These are phyloP conservation scores for Fregetta grallaria DNA, from an alignment of 2,113 vertebrate genomes.

Conservation along the genomic window DNA sequence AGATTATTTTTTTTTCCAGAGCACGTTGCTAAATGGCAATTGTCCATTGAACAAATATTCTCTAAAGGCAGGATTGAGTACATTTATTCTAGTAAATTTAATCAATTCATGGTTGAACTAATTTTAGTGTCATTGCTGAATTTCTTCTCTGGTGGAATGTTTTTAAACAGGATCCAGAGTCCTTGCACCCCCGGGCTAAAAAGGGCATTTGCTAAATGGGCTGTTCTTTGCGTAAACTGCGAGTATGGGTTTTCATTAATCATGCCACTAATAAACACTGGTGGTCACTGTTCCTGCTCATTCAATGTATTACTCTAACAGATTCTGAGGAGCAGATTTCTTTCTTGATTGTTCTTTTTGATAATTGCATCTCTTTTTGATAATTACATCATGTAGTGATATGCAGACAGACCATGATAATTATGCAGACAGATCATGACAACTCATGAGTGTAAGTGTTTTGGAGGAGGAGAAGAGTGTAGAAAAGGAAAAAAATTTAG, in stretches of 20 bases:
- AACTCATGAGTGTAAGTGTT: neutral
- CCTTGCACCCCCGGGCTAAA: neutral
- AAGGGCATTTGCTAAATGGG: neutral
- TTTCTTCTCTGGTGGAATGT: neutral
- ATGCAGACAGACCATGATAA: neutral
- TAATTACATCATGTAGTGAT: neutral
- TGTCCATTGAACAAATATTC: conserved; percentile 40
- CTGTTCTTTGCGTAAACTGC: neutral
- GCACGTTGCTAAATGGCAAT: conserved; percentile 19
- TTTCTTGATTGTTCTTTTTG: neutral
- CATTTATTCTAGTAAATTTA: conserved; percentile 46
- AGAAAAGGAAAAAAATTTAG: neutral
- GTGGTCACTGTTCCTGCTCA: neutral
- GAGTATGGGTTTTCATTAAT: neutral
- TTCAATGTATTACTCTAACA: neutral
- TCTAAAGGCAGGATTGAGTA: neutral
- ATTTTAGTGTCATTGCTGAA: conserved; percentile 13
- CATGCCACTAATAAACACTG: neutral
- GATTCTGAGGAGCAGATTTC: neutral
- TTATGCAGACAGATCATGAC: neutral
- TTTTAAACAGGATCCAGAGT: neutral
- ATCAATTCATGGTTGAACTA: conserved; percentile 1
- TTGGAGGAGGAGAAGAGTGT: neutral
- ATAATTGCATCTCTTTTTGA: neutral
- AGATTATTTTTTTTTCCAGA: neutral